phyloP scores from a whole-genome alignment of 2,888 invertebrate genomes.

The Cantharis flavilabris region DNA sequence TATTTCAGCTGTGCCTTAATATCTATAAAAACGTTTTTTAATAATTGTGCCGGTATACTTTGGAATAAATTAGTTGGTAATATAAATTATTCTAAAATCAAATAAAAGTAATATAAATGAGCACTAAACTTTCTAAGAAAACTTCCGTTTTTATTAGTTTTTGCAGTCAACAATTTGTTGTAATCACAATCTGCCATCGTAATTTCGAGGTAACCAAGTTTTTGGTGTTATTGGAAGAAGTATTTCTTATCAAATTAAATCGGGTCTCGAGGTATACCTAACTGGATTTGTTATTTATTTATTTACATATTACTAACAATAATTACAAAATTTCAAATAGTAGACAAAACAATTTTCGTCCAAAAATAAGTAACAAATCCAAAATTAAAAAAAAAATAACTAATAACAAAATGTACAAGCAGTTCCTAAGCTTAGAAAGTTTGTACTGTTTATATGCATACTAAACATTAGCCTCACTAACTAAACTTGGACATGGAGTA shows the following conservation, averaged over 20 bases:
- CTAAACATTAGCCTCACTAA: conserved; percentile 37
- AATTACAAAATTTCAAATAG: not conserved
- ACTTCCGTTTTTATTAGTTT: not conserved
- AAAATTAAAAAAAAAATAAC: conserved; percentile 5
- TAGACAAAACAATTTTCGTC: not conserved
- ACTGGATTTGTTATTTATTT: conserved; percentile 13
- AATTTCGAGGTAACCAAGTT: not conserved
- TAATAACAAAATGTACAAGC: conserved; percentile 8
- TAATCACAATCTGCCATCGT: not conserved
- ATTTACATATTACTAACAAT: not conserved
- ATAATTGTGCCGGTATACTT: conserved; percentile 13
- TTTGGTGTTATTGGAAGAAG: not conserved
- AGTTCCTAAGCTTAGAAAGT: conserved; percentile 35
- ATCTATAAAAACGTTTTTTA: not conserved
- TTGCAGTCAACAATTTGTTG: not conserved
- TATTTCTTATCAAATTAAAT: not conserved
- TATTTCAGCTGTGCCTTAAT: conserved; percentile 13
- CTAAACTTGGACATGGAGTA: conserved; percentile 41
- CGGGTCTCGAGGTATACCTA: not conserved
- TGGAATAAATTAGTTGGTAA: not conserved
- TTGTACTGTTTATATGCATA: conserved; percentile 39
- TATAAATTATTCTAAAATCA: not conserved
- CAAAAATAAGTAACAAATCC: conserved; percentile 19
- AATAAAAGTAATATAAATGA: not conserved
- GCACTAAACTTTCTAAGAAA: not conserved